A percentile compares a stretch with the other conserved stretches of the same genome.
phyloP scores from a whole-genome alignment of 1,140 invertebrate genomes.

The Octopus sinensis region DNA sequence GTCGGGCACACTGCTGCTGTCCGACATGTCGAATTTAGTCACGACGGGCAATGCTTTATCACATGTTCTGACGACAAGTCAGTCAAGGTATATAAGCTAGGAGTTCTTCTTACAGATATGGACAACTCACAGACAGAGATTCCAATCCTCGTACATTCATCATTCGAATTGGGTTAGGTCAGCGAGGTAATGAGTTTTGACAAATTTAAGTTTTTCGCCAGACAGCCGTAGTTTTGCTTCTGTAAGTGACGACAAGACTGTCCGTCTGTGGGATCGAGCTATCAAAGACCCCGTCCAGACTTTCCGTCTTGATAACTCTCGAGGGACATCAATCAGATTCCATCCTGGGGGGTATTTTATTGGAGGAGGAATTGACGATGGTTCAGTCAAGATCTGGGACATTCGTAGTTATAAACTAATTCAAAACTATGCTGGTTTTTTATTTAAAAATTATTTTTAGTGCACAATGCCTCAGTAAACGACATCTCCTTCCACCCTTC shows the following conservation, averaged over 20 bases:
- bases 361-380: slow-evolving; percentile 71
- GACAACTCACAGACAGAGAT: slow-evolving; percentile 67
- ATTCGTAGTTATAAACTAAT: slow-evolving; percentile 72
- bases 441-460: slow-evolving; percentile 31
- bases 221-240: slow-evolving; percentile 77
- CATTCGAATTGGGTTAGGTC: slow-evolving; percentile 86
- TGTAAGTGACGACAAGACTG: slow-evolving; percentile 81
- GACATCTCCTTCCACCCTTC: slow-evolving; percentile 62
- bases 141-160: slow-evolving; percentile 73
- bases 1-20: slow-evolving; percentile 76
- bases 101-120: slow-evolving; percentile 52
- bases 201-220: slow-evolving; percentile 64
- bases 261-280: slow-evolving; percentile 71
- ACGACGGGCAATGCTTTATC: slow-evolving; percentile 71
- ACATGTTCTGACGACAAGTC: slow-evolving; percentile 87
- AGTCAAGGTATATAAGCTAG: slow-evolving; percentile 62
- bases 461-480: slow-evolving; percentile 65
- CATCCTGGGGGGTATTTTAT: slow-evolving; percentile 77
- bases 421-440: slow-evolving; percentile 75
- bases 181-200: slow-evolving; percentile 63
- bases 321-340: no score
- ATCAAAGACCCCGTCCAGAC: slow-evolving; percentile 72
- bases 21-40: slow-evolving; percentile 74
- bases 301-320: no score
- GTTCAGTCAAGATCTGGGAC: slow-evolving; percentile 81